Conservation (phyloP, 1,140 invertebrate species). For the Sitobion miscanthi region DNA sequence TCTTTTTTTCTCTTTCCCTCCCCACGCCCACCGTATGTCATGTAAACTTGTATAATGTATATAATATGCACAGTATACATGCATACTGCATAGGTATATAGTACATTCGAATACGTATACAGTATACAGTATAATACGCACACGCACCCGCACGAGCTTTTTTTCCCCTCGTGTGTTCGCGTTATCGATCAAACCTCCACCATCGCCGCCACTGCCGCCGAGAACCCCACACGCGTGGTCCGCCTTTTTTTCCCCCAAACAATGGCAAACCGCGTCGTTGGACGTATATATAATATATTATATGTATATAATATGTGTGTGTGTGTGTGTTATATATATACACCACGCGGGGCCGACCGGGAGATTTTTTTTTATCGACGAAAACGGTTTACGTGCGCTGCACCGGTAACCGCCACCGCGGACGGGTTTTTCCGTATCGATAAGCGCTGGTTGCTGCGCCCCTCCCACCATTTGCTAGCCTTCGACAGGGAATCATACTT, state of each 20-base stretch:
- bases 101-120: not conserved
- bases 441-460: not conserved
- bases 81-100: not conserved
- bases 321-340: not conserved
- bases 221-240: constrained; percentile 12
- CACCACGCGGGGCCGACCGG: not conserved
- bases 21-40: not conserved
- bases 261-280: constrained; percentile 4
- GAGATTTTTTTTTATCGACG: constrained; percentile 17
- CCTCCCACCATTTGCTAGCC: too few relatives aligned
- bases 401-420: not conserved
- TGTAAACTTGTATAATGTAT: not conserved
- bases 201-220: not conserved
- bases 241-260: not conserved
- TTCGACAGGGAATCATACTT: not conserved
- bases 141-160: constrained; percentile 32
- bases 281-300: not conserved
- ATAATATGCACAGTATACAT: not conserved
- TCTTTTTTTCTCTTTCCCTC: not conserved
- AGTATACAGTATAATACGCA: not conserved
- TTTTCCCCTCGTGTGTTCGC: not conserved
- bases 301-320: not conserved
- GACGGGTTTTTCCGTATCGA: not conserved
- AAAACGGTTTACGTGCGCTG: not conserved
- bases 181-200: constrained; percentile 50